Conservation (phyloP, 1,140 invertebrate species). For the Bombus polaris region DNA sequence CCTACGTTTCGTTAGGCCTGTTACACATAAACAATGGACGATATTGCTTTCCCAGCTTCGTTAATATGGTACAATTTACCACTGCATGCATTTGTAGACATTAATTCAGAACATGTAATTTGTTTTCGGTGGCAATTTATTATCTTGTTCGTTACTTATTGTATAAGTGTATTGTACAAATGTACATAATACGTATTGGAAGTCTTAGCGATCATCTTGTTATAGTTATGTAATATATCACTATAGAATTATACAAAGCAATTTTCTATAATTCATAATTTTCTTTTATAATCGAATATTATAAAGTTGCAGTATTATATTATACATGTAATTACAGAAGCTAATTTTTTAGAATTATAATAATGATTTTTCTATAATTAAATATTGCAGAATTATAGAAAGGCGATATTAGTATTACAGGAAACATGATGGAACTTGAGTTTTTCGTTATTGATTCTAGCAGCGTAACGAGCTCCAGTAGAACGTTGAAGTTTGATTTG, state of each 20-base stretch:
- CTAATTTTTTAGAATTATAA: too few relatives aligned
- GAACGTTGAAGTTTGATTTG: background rate
- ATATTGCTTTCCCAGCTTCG: background rate
- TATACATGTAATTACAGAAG: background rate
- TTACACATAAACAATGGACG: background rate
- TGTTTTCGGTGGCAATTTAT: background rate
- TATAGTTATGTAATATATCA: too few relatives aligned
- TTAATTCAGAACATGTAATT: background rate
- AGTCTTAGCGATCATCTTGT: too few relatives aligned
- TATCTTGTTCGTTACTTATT: too few relatives aligned
- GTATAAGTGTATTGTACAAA: too few relatives aligned
- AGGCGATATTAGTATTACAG: background rate
- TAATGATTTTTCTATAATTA: too few relatives aligned
- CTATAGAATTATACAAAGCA: background rate
- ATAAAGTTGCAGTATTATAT: background rate
- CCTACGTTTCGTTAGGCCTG: background rate
- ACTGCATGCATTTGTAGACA: background rate
- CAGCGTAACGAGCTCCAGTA: too few relatives aligned
- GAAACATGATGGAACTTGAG: background rate
- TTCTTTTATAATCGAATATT: background rate
- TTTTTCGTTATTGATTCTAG: background rate
- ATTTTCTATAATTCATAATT: background rate
- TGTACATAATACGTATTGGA: too few relatives aligned
- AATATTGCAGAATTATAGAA: too few relatives aligned
- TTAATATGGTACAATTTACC: background rate